Conservation (phyloP, 2,113 vertebrate genomes). For the Amblyopsis rosae region DNA sequence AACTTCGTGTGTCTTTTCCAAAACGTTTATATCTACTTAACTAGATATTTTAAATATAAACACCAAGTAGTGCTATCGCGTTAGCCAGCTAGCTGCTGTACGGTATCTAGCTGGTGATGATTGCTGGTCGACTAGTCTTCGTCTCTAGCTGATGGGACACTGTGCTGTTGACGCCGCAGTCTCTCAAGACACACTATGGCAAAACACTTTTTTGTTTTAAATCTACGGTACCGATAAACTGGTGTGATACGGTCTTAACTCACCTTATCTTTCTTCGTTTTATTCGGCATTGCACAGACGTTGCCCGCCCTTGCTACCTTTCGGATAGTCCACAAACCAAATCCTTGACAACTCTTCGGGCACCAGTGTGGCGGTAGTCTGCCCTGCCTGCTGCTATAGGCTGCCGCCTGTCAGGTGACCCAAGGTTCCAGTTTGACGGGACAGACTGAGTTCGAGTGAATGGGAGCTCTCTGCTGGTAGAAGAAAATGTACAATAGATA, state of each 20-base stretch:
- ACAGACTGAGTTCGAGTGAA: background rate
- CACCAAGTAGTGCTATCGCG: constrained; percentile 3
- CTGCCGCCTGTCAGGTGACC: constrained; percentile 62
- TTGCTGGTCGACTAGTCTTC: constrained; percentile 33
- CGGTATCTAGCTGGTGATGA: constrained; percentile 35
- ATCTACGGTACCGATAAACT: accelerated
- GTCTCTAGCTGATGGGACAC: constrained; percentile 41
- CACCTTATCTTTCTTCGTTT: constrained; percentile 96
- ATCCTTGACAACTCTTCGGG: constrained; percentile 66
- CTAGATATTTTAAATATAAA: background rate
- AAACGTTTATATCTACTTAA: too few species aligned
- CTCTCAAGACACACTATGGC: background rate
- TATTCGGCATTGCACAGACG: constrained; percentile 89
- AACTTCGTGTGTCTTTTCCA: background rate
- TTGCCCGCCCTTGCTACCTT: constrained; percentile 64
- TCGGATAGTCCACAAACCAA: constrained; percentile 56
- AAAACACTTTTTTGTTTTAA: background rate
- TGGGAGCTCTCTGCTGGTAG: constrained; percentile 29
- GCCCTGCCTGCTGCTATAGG: constrained; percentile 47
- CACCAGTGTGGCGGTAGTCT: constrained; percentile 45
- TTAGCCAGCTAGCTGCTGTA: constrained; percentile 40
- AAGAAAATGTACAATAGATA: background rate
- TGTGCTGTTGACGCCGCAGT: background rate
- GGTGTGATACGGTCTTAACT: constrained; percentile 37
- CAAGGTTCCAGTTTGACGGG: background rate